A percentile compares a stretch with the other conserved stretches of the same genome.
Conservation (phyloP, 2,888 invertebrate species). For the Boloria euphrosyne region DNA sequence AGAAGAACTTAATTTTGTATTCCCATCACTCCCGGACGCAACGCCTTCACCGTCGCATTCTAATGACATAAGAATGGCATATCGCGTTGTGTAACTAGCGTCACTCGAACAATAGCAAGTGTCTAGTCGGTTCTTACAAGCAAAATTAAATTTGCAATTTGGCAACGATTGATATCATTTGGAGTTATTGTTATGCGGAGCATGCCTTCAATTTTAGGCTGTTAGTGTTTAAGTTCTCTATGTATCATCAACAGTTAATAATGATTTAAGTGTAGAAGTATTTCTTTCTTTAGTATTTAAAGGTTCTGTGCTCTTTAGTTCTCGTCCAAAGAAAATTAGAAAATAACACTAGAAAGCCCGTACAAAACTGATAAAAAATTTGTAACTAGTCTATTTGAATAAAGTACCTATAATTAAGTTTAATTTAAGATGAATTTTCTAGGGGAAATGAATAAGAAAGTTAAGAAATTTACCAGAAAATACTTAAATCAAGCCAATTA, state of each 20-base stretch:
- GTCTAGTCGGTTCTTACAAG: constrained; percentile 16
- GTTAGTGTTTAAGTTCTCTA: background rate
- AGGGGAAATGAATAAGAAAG: too few species aligned
- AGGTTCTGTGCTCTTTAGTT: too few species aligned
- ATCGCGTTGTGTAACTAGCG: constrained; percentile 29
- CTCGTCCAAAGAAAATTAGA: too few species aligned
- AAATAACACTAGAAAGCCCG: too few species aligned
- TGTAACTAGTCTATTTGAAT: too few species aligned
- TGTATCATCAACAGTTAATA: background rate
- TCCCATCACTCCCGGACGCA: constrained; percentile 32
- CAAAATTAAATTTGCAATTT: constrained; percentile 20
- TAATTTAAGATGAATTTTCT: too few species aligned
- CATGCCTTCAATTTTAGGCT: background rate
- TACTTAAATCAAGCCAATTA: too few species aligned
- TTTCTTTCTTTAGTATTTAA: too few species aligned
- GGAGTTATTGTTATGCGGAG: constrained; percentile 11
- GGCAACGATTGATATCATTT: constrained; percentile 2
- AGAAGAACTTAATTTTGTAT: constrained; percentile 26
- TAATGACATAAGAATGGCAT: constrained; percentile 29
- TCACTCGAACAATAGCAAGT: constrained; percentile 25
- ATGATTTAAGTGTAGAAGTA: too few species aligned
- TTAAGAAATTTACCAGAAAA: too few species aligned
- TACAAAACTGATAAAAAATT: too few species aligned
- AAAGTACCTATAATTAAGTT: too few species aligned
- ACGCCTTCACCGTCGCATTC: constrained; percentile 22